phyloP scores from a whole-genome alignment of 2,888 invertebrate species.

The Unio delphinus region DNA sequence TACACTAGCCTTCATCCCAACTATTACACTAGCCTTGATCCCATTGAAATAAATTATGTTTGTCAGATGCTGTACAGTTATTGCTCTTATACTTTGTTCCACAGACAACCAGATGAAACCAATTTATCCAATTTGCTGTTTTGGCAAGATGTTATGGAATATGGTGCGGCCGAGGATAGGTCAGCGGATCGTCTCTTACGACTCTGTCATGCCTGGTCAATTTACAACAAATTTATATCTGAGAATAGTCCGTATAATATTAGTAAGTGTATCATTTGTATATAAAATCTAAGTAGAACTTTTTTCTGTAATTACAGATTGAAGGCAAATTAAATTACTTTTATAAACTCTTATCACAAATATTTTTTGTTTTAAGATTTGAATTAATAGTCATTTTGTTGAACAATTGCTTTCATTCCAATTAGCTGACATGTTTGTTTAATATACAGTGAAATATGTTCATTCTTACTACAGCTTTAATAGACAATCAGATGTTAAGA shows the following conservation, averaged over 20 bases:
- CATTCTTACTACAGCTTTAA: too few relatives aligned
- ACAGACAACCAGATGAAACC: slow-evolving; percentile 44
- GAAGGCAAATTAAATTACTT: background rate
- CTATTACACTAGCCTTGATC: too few relatives aligned
- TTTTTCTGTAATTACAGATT: background rate
- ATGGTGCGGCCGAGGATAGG: slow-evolving; percentile 64
- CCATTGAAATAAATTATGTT: too few relatives aligned
- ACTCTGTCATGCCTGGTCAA: slow-evolving; percentile 67
- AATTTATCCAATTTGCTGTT: slow-evolving; percentile 61
- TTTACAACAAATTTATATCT: slow-evolving; percentile 66
- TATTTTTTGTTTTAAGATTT: too few relatives aligned
- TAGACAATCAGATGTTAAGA: too few relatives aligned
- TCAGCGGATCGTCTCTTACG: slow-evolving; percentile 67
- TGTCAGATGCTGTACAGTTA: too few relatives aligned
- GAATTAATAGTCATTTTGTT: too few relatives aligned
- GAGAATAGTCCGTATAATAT: slow-evolving; percentile 54
- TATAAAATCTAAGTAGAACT: background rate
- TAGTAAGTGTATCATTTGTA: slow-evolving; percentile 43
- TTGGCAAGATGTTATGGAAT: slow-evolving; percentile 70
- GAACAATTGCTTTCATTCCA: too few relatives aligned
- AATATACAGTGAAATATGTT: too few relatives aligned
- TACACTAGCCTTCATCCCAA: too few relatives aligned
- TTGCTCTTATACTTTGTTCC: slow-evolving; percentile 1
- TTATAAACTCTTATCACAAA: too few relatives aligned
- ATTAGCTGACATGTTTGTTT: too few relatives aligned